Base-by-base conservation (phyloP, 2,797 vertebrate species). In the Sylvia borin region DNA sequence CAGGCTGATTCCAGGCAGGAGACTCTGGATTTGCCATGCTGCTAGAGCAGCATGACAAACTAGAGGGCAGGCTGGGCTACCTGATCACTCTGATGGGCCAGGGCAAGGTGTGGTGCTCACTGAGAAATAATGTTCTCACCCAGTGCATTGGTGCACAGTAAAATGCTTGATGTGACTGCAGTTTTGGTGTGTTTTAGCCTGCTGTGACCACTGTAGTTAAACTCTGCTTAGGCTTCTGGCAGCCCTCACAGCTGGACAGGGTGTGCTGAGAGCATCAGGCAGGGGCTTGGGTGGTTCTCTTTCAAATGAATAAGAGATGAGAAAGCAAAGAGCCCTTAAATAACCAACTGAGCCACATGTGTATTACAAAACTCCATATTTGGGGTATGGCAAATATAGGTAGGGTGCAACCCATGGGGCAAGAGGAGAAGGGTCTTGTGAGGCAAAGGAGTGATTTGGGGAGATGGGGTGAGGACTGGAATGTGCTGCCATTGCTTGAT, bases 61-160 rank as follows among this genome's bases (percentile, higher is more conserved):
- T 70, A 67, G 84, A 77, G 77, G 84, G 78, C 91, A 87, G 88
- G 31, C 75, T 91, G 68, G 60, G 50, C 78, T 77, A 0, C 70
- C 10, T 2, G 10, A 40, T 82, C 4, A 2, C 34, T 0, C 0
- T 17, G 26, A 24, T 26, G 62, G 60, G n/a, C 13, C 3, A 10
- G 48, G 51, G 34, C 36, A 66, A 22, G 34, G 36, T 53, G 42
- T 51, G 54, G 21, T 62, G 36, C 45, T 70, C 5, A 4, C 40
- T 34, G 9, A 29, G 51, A 62, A 70, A 48, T 9, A 10, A 3
- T 2, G 4, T 78, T 71, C 66, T 78, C 29, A 4, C 29, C 31
- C 32, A 5, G 19, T 22, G 21, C 11, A 1, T 19, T 47, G 53
- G 29, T 67, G 32, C 71, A 6, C 34, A 34, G 40, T 24, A 47